These are phyloP conservation scores for Ophion costatus DNA, from an alignment of 2,888 invertebrate species.

Conservation along the genomic window DNA sequence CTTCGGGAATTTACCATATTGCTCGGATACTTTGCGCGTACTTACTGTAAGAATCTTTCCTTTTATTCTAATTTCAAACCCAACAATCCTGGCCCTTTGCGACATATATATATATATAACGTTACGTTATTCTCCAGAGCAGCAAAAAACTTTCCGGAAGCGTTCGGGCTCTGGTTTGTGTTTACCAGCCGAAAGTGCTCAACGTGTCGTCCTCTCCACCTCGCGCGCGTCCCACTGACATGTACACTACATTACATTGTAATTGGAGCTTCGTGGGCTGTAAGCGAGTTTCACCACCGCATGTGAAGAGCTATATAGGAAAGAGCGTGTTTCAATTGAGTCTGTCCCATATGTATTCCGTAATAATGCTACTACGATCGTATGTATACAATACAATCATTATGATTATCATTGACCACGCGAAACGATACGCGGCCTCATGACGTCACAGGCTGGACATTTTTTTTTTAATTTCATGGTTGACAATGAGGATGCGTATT, in stretches of 20 bases:
- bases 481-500: neutral
- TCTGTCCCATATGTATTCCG: neutral
- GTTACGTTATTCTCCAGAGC: conserved; percentile 23
- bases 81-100: neutral
- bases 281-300: conserved; percentile 24
- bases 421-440: neutral
- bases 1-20: conserved; percentile 57
- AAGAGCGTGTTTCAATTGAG: conserved; percentile 18
- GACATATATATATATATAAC: neutral
- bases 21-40: conserved; percentile 39
- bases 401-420: neutral
- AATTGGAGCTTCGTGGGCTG: conserved; percentile 1
- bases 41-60: neutral
- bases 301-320: conserved; percentile 8
- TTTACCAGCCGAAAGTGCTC: conserved; percentile 16
- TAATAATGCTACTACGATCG: neutral
- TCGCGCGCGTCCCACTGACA: neutral
- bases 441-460: neutral
- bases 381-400: conserved; percentile 1
- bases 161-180: neutral
- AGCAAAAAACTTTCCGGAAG: conserved; percentile 19
- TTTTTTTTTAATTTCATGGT: neutral
- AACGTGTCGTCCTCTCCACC: neutral
- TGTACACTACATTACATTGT: conserved; percentile 12
- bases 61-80: too few species aligned